Evolutionary conservation across 2,797 vertebrate genomes (phyloP), one percentile per base, ranked within the genome.

Genomic region (Sciurus carolinensis): DNA sequence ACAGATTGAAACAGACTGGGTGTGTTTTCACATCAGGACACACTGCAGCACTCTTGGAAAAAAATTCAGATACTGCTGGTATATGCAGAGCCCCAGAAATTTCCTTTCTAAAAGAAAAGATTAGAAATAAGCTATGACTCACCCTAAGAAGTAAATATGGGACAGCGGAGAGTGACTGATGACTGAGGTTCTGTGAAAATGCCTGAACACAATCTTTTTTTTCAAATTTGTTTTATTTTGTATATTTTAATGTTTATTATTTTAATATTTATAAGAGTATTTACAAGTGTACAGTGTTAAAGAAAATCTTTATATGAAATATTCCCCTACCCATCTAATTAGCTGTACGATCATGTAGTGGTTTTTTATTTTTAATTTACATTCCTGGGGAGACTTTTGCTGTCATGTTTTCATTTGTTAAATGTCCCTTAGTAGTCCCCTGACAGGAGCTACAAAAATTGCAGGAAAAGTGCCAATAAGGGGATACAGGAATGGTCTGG

Each of bases 81-180:
- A 54, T 7, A 5, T 66, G 47, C n/a, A 42, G 69, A 79, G 67
- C 57, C 67, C 67, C 36, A 50, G 30, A 66, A 71, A n/a, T 50
- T 91, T 72, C 83, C 82, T 59, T 22, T 26, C 62, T 95, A 47
- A 86, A 90, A 96, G 36, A 86, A 71, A 94, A 88, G 24, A 62
- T n/a, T 57, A 83, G 66, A 87, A 76, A 54, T 14, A 39, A 79
- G 64, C 15, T 62, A 1, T 83, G 36, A 62, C 47, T 54, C 64
- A 44, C 71, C 4, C 14, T 62, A 26, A 91, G n/a, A 80, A 88
- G 57, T 57, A 66, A 93, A 88, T 44, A 59, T 5, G 9, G 59
- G 39, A 4, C n/a, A 73, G 75, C 4, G 2, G 22, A 67, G 33
- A 87, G 50, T 33, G 52, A 73, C 4, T 2, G 15, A 92, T 0